phyloP scores from a whole-genome alignment of 2,113 vertebrate genomes.

The Serilophus lunatus region DNA sequence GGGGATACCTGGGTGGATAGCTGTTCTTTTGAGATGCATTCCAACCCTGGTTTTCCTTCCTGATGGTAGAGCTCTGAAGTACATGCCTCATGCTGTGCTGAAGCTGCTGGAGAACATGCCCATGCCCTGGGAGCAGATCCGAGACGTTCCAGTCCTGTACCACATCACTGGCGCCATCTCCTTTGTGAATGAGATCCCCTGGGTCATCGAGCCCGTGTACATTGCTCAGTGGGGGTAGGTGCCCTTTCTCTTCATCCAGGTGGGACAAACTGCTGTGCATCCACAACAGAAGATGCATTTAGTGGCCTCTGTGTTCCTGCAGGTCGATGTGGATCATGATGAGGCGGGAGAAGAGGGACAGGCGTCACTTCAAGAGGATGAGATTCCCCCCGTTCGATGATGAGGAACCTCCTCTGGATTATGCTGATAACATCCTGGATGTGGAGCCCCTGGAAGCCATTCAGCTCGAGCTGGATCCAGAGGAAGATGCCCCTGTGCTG shows the following conservation, averaged over 20 bases:
- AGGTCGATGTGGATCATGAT: constrained; percentile 99
- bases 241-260: neutral
- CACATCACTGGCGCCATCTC: constrained; percentile 99
- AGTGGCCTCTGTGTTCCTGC: neutral
- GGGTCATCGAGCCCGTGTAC: constrained; percentile 98
- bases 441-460: constrained; percentile 97
- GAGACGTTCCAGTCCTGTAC: constrained; percentile 94
- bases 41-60: neutral
- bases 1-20: neutral
- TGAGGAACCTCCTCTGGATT: constrained; percentile 95
- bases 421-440: constrained; percentile 97
- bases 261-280: neutral
- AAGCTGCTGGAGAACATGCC: constrained; percentile 99
- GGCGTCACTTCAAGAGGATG: constrained; percentile 98
- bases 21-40: neutral
- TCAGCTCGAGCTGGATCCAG: constrained; percentile 93
- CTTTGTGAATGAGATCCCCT: constrained; percentile 98
- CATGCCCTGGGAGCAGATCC: constrained; percentile 99
- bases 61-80: constrained; percentile 88
- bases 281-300: accelerated
- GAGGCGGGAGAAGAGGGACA: constrained; percentile 95
- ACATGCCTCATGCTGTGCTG: constrained; percentile 98
- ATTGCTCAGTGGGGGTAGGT: constrained; percentile 98
- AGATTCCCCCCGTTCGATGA: constrained; percentile 97
- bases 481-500: constrained; percentile 88